A percentile compares a stretch with the other conserved stretches of the same genome.
These are phyloP conservation scores for Vanacampus margaritifer DNA, from an alignment of 2,113 vertebrate genomes.

Conservation along the genomic window DNA sequence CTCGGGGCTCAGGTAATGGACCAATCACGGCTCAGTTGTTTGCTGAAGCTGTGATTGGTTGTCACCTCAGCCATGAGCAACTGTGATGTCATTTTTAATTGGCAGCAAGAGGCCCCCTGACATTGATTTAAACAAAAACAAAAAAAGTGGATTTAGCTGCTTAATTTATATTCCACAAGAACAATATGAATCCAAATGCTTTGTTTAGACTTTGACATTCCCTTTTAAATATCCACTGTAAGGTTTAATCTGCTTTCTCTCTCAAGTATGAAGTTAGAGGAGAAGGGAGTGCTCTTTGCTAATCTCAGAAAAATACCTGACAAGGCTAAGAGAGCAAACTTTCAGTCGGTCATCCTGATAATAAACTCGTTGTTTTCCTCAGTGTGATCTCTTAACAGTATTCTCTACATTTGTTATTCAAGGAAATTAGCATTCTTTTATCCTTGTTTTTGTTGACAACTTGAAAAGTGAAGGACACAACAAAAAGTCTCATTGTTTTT, in stretches of 20 bases:
- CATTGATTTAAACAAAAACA: too few species aligned
- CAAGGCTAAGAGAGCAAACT: not conserved
- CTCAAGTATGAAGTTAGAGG: not conserved
- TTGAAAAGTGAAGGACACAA: not conserved
- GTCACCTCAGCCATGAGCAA: too few species aligned
- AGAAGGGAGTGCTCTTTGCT: not conserved
- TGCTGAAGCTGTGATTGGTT: too few species aligned
- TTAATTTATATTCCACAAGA: too few species aligned
- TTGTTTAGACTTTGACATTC: too few species aligned
- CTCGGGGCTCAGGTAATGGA: too few species aligned
- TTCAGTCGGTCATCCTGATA: slow-evolving; percentile 2
- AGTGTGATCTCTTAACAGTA: not conserved
- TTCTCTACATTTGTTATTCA: not conserved
- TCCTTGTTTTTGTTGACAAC: not conserved
- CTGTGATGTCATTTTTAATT: too few species aligned
- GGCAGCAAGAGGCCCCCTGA: too few species aligned
- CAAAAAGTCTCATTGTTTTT: not conserved
- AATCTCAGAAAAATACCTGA: slow-evolving; percentile 5
- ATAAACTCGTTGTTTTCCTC: not conserved
- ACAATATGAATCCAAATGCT: too few species aligned
- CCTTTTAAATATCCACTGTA: not conserved
- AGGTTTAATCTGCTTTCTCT: not conserved
- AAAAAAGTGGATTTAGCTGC: too few species aligned
- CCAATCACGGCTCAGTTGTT: too few species aligned
- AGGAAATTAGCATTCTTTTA: not conserved